phyloP scores from a whole-genome alignment of 2,888 invertebrate species.

The Plusia festucae region DNA sequence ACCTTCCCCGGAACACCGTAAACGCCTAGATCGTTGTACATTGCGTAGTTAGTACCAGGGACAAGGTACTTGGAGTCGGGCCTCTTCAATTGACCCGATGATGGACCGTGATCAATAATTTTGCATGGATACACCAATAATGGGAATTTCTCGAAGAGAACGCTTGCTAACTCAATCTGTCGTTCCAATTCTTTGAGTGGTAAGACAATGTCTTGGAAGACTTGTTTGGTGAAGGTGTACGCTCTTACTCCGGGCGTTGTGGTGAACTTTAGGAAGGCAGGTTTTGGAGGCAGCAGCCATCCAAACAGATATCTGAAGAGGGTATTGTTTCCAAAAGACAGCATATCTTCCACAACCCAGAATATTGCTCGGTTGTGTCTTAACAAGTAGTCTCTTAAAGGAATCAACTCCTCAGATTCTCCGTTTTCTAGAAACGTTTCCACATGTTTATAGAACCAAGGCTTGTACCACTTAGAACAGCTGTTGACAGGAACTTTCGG shows the following conservation, averaged over 20 bases:
- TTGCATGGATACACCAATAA: slow-evolving; percentile 92
- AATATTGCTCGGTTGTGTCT: slow-evolving; percentile 92
- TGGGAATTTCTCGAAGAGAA: slow-evolving; percentile 91
- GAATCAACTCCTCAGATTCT: slow-evolving; percentile 90
- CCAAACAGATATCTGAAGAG: slow-evolving; percentile 90
- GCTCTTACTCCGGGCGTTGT: slow-evolving; percentile 91
- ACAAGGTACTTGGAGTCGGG: slow-evolving; percentile 90
- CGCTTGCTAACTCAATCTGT: slow-evolving; percentile 89
- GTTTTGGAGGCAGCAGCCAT: slow-evolving; percentile 92
- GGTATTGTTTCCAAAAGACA: slow-evolving; percentile 91
- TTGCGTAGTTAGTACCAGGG: slow-evolving; percentile 91
- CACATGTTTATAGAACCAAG: slow-evolving; percentile 92
- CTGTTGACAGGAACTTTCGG: slow-evolving; percentile 86
- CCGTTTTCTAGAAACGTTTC: slow-evolving; percentile 88
- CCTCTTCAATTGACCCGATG: slow-evolving; percentile 89
- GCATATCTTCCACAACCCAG: slow-evolving; percentile 93
- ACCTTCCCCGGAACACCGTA: slow-evolving; percentile 92
- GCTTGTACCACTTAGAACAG: slow-evolving; percentile 91
- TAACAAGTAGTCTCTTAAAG: slow-evolving; percentile 90
- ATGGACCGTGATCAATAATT: slow-evolving; percentile 90
- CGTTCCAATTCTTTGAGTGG: slow-evolving; percentile 91
- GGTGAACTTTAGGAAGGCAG: slow-evolving; percentile 92
- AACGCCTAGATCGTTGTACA: slow-evolving; percentile 92
- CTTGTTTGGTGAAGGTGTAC: slow-evolving; percentile 92
- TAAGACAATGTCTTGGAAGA: slow-evolving; percentile 92